Evolutionary conservation across 1,140 invertebrate genomes (phyloP).

Genomic region (Orussus abietinus): DNA sequence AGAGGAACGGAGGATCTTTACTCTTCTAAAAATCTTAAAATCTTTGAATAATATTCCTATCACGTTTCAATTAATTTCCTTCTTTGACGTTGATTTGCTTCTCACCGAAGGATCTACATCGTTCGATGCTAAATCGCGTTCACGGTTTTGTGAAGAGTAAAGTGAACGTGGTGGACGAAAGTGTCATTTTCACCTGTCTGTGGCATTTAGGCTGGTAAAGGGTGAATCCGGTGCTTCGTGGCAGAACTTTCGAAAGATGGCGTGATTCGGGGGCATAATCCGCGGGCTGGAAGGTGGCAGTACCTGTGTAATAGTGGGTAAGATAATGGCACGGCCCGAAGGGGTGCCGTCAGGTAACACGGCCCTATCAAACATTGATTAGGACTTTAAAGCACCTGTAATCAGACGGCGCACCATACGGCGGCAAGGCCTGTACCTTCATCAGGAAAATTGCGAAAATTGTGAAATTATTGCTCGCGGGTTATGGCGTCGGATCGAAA

Average conservation of each 20-base stretch:
- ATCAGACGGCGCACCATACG: slow-evolving; percentile 29
- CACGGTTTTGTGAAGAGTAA: too few relatives aligned
- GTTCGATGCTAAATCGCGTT: too few relatives aligned
- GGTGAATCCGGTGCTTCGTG: too few relatives aligned
- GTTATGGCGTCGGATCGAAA: background rate
- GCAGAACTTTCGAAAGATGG: slow-evolving; percentile 20
- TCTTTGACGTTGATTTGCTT: too few relatives aligned
- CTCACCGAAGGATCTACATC: too few relatives aligned
- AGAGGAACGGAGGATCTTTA: too few relatives aligned
- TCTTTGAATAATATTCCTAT: too few relatives aligned
- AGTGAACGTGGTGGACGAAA: too few relatives aligned
- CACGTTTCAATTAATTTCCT: too few relatives aligned
- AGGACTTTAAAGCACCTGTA: slow-evolving; percentile 41
- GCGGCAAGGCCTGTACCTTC: slow-evolving; percentile 28
- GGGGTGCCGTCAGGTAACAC: slow-evolving; percentile 35
- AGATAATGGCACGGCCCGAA: slow-evolving; percentile 42
- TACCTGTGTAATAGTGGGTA: slow-evolving; percentile 34
- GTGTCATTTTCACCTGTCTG: too few relatives aligned
- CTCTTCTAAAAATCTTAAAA: too few relatives aligned
- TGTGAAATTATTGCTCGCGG: slow-evolving; percentile 31
- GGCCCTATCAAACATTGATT: slow-evolving; percentile 47
- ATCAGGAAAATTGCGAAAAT: slow-evolving; percentile 42
- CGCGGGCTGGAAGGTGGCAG: slow-evolving; percentile 34
- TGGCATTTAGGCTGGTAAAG: too few relatives aligned
- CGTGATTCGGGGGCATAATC: slow-evolving; percentile 43